Base-by-base conservation (phyloP, 2,888 invertebrate species). In the Tenthredo amoena region DNA sequence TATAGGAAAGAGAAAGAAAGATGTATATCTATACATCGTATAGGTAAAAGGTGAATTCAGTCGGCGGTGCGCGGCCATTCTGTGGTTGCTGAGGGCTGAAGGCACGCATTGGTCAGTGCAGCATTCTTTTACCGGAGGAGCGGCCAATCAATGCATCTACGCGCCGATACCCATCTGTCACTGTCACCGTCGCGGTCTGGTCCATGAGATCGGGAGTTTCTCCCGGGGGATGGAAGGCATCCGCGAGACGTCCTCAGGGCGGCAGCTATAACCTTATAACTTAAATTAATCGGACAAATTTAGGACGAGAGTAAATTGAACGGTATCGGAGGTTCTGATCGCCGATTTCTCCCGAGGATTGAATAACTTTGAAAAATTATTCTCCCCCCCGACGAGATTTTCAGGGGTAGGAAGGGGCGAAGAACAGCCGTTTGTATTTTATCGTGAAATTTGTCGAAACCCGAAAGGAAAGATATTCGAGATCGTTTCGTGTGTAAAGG, bases 131-230 rank as follows among this genome's bases (percentile, higher is more conserved):
- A 92, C 92, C 91, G 91, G 90, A 92, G 91, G 91, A 92, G 91
- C 93, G 91, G 92, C 94, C 94, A 94, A 94, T 94, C 93, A 93
- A 93, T 93, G 93, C 92, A 94, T 93, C 93, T 93, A 91, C 88
- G 90, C 88, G 90, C 91, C 93, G 93, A 93, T 93, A 92, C 92
- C 91, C 93, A 93, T 94, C 93, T 93, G 93, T 94, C 93, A 94
- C 92, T 94, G 93, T 94, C 93, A 89, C 58, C 86, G 85, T 86
- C 79, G 85, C 85, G 43, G 68, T 5, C 47, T 40, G 83, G 65
- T 68, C 43, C 47, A 47, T 26, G 47, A 71, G 83, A 65, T 65
- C 68, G 71, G 65, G 83, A 71, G 26, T 47, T 47, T 68, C 83
- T 83, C 83, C 68, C 68, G 83, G 43, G 83, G 83, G 83, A 83